Base-by-base conservation (phyloP, 1,140 invertebrate genomes). In the Radopholus similis region DNA sequence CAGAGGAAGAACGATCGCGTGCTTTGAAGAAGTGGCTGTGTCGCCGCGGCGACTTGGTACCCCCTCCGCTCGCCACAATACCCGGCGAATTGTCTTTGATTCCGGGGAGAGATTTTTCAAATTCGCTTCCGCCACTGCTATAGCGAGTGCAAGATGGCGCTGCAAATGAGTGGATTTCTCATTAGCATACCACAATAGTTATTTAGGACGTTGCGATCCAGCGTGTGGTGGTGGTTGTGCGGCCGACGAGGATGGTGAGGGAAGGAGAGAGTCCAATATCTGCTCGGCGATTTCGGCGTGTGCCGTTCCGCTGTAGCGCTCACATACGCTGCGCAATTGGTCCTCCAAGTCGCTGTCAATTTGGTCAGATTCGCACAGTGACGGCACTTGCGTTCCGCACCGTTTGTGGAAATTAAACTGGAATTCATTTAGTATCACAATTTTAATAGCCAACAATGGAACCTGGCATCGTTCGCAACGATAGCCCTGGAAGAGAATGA, bases 371-470 rank as follows among this genome's bases (percentile, higher is more conserved):
- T 73, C 72, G 47, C 72, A 73, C 15, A 73, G 23, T 28, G 72
- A 63, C 6, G 72, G 72, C 66, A 73, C 72, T 76, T 73, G 74
- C 11, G 73, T 64, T 73, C 72, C 75, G 15, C 74, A 73, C 32
- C 49, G 32, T 58, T 73, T 73, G 56, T 73, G 72, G 44, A 73
- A 73, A 59, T 76, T 73, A 40, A 73, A 70, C 68, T 60, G 18
- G n/a, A 62, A 62, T 11, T 6, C 1, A 44, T 21, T n/a, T n/a
- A n/a, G n/a, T n/a, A n/a, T n/a, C n/a, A n/a, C n/a, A n/a, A n/a
- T n/a, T n/a, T n/a, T n/a, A n/a, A n/a, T n/a, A n/a, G n/a, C 5
- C 3, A 3, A 49, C 28, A 1, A 13, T 32, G 18, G n/a, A 54
- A 60, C 59, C 59, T 62, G 58, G 47, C 66, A 68, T n/a, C 44